Conservation (phyloP, 2,113 vertebrate genomes). For the Carettochelys insculpta region DNA sequence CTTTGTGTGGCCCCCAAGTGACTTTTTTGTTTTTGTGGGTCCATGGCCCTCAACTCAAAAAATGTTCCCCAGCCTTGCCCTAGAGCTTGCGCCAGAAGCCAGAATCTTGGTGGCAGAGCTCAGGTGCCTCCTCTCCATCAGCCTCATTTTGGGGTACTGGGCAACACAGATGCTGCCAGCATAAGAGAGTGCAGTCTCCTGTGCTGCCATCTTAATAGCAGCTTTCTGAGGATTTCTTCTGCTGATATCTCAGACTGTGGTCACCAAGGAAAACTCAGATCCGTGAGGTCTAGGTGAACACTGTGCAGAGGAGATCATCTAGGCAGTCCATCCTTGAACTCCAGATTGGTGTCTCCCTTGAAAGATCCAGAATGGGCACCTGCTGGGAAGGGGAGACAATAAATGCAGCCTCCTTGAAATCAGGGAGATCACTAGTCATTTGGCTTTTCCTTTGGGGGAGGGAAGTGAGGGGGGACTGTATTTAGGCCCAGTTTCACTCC, state of each 20-base stretch:
- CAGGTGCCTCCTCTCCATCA: background rate
- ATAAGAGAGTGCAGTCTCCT: background rate
- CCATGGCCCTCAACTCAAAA: too few relatives aligned
- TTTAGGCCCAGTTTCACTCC: background rate
- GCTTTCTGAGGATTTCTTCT: too few relatives aligned
- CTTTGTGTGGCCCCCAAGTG: too few relatives aligned
- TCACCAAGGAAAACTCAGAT: too few relatives aligned
- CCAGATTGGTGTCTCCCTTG: too few relatives aligned
- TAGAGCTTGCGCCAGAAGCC: background rate
- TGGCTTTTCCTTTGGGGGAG: background rate
- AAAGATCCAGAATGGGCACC: rapidly evolving
- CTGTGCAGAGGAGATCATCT: background rate
- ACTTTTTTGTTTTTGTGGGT: too few relatives aligned
- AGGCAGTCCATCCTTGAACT: too few relatives aligned
- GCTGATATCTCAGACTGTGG: too few relatives aligned
- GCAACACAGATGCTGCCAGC: background rate
- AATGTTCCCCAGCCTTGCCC: too few relatives aligned
- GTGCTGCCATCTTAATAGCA: too few relatives aligned
- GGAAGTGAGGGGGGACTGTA: too few relatives aligned
- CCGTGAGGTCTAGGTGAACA: too few relatives aligned
- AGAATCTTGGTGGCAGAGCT: background rate
- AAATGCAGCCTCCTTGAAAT: background rate
- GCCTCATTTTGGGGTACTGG: background rate
- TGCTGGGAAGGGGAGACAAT: background rate
- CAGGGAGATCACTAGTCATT: background rate